Percentiles rank a stretch among this genome's conserved stretches.
Conservation (phyloP, 2,797 vertebrate species). For the Urophycis tenuis region DNA sequence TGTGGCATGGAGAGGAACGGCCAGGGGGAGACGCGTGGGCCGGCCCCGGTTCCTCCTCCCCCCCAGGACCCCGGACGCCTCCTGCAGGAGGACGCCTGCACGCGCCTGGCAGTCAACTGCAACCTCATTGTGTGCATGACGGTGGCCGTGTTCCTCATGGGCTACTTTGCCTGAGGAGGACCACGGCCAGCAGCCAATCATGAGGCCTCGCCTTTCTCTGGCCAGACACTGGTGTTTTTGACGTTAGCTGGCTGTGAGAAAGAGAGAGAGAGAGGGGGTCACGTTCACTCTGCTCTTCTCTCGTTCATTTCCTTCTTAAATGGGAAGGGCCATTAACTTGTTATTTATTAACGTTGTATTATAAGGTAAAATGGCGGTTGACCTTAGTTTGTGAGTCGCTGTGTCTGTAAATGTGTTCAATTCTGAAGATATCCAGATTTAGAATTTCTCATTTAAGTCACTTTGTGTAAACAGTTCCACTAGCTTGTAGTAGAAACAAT, state of each 20-base stretch:
- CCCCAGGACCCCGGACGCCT: slow-evolving; percentile 34
- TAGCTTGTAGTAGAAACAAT: no score
- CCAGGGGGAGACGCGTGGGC: background rate
- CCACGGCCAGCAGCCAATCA: background rate
- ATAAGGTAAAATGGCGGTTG: background rate
- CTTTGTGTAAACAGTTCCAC: no score
- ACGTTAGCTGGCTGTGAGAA: background rate
- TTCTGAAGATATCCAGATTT: background rate
- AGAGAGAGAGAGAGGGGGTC: no score
- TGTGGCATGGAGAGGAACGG: slow-evolving; percentile 79
- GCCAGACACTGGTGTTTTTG: background rate
- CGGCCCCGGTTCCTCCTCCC: background rate
- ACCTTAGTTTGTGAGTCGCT: background rate
- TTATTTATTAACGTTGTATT: slow-evolving; percentile 9
- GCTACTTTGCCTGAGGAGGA: slow-evolving; percentile 77
- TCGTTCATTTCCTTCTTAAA: background rate
- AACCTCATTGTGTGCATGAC: slow-evolving; percentile 81
- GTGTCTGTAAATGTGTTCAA: background rate
- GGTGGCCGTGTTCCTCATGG: slow-evolving; percentile 77
- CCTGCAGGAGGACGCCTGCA: slow-evolving; percentile 69
- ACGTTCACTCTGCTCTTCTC: background rate
- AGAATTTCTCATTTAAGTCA: background rate
- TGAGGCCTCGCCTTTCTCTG: background rate
- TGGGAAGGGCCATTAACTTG: background rate
- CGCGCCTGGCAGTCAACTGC: slow-evolving; percentile 72